phyloP scores from a whole-genome alignment of 2,113 vertebrate species.

The Spizaetus ornatus region DNA sequence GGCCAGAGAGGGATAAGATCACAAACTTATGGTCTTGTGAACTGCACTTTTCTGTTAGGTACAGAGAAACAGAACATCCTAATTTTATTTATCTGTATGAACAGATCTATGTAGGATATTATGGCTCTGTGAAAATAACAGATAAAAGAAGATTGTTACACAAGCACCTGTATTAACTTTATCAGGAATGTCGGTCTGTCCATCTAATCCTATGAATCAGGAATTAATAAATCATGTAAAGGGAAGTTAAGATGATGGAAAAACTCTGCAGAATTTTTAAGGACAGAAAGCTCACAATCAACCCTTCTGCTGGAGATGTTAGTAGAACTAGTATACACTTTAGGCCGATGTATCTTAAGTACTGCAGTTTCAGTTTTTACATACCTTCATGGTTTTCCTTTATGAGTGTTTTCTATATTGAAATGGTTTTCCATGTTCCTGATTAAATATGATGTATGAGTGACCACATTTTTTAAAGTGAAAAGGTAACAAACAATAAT shows the following conservation, averaged over 20 bases:
- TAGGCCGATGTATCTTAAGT: neutral
- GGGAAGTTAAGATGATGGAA: neutral
- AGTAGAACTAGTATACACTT: neutral
- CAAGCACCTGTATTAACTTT: neutral
- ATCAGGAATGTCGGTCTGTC: neutral
- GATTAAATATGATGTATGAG: neutral
- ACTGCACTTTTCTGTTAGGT: neutral
- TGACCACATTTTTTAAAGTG: neutral
- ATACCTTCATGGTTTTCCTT: neutral
- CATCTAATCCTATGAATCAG: neutral
- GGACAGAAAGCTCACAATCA: neutral
- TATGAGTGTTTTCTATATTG: neutral
- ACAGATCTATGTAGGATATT: neutral
- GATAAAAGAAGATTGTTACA: neutral
- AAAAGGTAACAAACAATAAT: neutral
- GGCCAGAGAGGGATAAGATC: neutral
- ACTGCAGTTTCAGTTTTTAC: neutral
- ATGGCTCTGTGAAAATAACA: neutral
- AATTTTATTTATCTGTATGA: neutral
- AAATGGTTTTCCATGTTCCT: neutral
- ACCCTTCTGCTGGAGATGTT: accelerated
- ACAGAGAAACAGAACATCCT: neutral
- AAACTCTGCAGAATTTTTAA: neutral
- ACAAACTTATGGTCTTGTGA: neutral
- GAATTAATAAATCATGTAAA: neutral